Evolutionary conservation across 2,113 vertebrate genomes (phyloP).

Genomic region (Petromus typicus): DNA sequence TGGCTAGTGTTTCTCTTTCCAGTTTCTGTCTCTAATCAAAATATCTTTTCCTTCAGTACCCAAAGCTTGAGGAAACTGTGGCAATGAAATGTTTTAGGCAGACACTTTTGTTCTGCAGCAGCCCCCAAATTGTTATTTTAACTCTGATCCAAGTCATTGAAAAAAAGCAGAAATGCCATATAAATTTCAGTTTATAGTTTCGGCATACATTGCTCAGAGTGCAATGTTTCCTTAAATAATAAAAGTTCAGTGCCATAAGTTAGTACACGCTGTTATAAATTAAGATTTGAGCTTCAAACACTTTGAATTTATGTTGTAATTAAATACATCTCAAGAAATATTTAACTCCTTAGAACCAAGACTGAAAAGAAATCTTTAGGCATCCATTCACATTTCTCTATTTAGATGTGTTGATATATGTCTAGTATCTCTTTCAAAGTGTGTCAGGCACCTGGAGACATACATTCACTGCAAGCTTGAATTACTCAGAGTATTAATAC

Average conservation of each 20-base stretch:
- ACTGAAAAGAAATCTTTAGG: slow-evolving; percentile 73
- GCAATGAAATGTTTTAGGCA: not conserved
- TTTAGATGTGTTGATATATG: not conserved
- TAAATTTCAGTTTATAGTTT: slow-evolving; percentile 83
- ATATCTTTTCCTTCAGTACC: slow-evolving; percentile 32
- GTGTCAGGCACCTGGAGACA: not conserved
- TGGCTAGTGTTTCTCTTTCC: slow-evolving; percentile 25
- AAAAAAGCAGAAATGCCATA: slow-evolving; percentile 79
- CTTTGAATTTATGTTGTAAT: slow-evolving; percentile 79
- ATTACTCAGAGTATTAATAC: not conserved
- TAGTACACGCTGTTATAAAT: slow-evolving; percentile 81
- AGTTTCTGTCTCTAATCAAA: slow-evolving; percentile 62
- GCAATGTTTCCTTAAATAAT: slow-evolving; percentile 80
- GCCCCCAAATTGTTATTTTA: not conserved
- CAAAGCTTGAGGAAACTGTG: not conserved
- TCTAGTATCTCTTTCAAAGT: not conserved
- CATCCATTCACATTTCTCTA: not conserved
- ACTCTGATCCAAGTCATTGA: slow-evolving; percentile 74
- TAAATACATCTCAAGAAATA: slow-evolving; percentile 80
- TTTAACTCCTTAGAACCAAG: slow-evolving; percentile 76
- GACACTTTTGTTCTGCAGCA: not conserved
- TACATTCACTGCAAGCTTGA: not conserved
- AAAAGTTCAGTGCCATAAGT: slow-evolving; percentile 83
- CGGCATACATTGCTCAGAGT: slow-evolving; percentile 80
- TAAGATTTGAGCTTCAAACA: slow-evolving; percentile 82